These are phyloP conservation scores for Orius insidiosus DNA, from an alignment of 1,140 invertebrate genomes.

Conservation along the genomic window DNA sequence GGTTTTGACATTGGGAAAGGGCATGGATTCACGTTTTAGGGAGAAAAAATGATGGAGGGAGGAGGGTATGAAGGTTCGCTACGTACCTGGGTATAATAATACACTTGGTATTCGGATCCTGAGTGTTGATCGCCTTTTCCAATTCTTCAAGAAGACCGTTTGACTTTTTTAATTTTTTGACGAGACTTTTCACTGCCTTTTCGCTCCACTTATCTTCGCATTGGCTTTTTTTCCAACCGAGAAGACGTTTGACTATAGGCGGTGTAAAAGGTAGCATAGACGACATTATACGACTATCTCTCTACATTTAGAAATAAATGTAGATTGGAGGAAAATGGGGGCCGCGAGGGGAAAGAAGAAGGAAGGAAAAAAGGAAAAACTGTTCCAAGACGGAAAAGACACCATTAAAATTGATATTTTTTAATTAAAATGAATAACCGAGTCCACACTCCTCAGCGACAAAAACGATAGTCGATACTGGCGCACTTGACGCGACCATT, in stretches of 20 bases:
- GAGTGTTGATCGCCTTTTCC: constrained; percentile 81
- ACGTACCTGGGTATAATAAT: constrained; percentile 87
- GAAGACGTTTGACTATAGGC: constrained; percentile 81
- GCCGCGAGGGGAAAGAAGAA: too few species aligned
- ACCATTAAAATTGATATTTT: too few species aligned
- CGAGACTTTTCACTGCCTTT: constrained; percentile 90
- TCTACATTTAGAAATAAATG: constrained; percentile 16
- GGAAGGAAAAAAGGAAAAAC: too few species aligned
- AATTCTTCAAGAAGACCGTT: constrained; percentile 74
- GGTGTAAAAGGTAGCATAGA: constrained; percentile 79
- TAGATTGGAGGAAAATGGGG: not conserved
- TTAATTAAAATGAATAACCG: too few species aligned
- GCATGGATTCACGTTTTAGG: constrained; percentile 4
- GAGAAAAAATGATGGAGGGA: not conserved
- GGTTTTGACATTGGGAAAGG: constrained; percentile 4
- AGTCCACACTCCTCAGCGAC: too few species aligned
- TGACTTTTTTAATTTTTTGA: constrained; percentile 91
- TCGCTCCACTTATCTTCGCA: constrained; percentile 92
- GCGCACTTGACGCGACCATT: too few species aligned
- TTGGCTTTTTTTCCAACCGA: constrained; percentile 83
- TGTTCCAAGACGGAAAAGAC: too few species aligned
- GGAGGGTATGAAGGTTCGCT: not conserved
- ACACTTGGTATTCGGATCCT: constrained; percentile 82
- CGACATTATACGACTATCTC: constrained; percentile 20
- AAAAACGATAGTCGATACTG: too few species aligned